phyloP scores from a whole-genome alignment of 1,140 invertebrate species.

The Dendroctonus ponderosae region DNA sequence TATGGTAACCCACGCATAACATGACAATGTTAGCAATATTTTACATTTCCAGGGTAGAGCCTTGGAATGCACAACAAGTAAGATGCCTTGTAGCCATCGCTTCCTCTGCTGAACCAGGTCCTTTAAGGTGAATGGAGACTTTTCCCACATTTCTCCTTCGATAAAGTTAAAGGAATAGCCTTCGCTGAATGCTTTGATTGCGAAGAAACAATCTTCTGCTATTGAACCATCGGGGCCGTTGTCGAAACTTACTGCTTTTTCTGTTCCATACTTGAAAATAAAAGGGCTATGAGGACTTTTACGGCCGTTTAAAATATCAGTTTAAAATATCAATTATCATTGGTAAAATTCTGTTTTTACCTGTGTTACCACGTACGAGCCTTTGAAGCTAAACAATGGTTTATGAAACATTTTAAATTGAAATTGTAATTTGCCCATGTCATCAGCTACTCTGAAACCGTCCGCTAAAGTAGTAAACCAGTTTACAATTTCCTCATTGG shows the following conservation, averaged over 20 bases:
- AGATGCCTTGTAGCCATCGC: constrained; percentile 94
- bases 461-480: constrained; percentile 97
- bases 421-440: constrained; percentile 93
- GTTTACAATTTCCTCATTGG: constrained; percentile 93
- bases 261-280: constrained; percentile 74
- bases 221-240: constrained; percentile 94
- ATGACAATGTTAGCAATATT: constrained; percentile 80
- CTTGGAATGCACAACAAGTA: constrained; percentile 89
- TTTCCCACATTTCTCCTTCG: constrained; percentile 97
- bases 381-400: constrained; percentile 97
- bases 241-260: constrained; percentile 89
- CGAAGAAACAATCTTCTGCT: constrained; percentile 96
- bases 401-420: constrained; percentile 93
- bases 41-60: constrained; percentile 81
- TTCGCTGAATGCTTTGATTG: constrained; percentile 84
- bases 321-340: constrained; percentile 4
- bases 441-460: constrained; percentile 93
- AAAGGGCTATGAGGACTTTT: neutral
- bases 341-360: constrained; percentile 52
- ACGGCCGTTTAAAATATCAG: neutral
- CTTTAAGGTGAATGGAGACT: constrained; percentile 91
- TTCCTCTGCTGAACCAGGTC: constrained; percentile 96
- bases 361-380: constrained; percentile 91
- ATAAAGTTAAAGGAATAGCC: constrained; percentile 90
- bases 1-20: constrained; percentile 92